Percentiles rank a stretch among this genome's conserved stretches.
phyloP scores from a whole-genome alignment of 2,888 invertebrate genomes.

The Aleiodes leptofemur region DNA sequence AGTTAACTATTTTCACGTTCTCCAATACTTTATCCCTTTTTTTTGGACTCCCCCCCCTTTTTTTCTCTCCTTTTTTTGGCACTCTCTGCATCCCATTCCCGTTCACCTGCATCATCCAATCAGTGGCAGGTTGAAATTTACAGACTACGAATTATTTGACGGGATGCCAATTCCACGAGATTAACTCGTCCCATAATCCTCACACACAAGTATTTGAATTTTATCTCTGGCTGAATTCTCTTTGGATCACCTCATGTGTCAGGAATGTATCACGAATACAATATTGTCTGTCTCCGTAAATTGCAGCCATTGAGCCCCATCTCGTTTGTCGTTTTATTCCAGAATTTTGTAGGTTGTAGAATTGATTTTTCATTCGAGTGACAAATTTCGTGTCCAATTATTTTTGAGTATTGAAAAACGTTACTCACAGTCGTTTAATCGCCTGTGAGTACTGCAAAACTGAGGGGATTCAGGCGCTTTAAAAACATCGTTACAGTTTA shows the following conservation, averaged over 20 bases:
- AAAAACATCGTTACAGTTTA: too few relatives aligned
- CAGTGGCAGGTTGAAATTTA: neutral
- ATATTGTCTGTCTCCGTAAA: too few relatives aligned
- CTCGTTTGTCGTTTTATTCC: too few relatives aligned
- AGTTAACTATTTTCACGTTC: conserved; percentile 9
- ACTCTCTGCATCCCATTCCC: neutral
- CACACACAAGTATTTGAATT: neutral
- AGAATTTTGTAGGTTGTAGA: too few relatives aligned
- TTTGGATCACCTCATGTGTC: neutral
- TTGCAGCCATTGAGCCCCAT: too few relatives aligned
- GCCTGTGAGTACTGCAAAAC: too few relatives aligned
- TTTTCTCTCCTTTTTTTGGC: neutral
- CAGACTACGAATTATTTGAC: neutral
- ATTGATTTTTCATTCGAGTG: too few relatives aligned
- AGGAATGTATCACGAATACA: neutral
- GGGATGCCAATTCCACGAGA: neutral
- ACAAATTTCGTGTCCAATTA: too few relatives aligned
- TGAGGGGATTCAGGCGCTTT: too few relatives aligned
- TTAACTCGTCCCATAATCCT: neutral
- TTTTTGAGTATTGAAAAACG: too few relatives aligned
- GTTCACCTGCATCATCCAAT: conserved; percentile 2
- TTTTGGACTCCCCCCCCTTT: neutral
- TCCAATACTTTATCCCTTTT: neutral
- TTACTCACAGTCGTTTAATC: too few relatives aligned
- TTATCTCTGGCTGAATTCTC: neutral